A percentile compares a stretch with the other conserved stretches of the same genome.
Conservation (phyloP, 2,888 invertebrate genomes). For the Caenorhabditis sinica region DNA sequence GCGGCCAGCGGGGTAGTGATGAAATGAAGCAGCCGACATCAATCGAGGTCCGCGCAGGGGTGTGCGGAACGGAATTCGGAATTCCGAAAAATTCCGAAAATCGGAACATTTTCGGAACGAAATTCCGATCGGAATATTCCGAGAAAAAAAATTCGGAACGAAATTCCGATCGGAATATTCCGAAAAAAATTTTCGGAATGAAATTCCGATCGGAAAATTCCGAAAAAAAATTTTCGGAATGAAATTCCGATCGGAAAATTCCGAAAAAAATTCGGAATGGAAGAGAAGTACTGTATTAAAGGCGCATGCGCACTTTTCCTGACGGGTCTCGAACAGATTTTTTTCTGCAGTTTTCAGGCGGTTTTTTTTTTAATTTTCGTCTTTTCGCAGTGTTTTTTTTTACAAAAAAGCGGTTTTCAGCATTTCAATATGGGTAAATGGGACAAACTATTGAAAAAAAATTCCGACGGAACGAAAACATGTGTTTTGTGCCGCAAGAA, state of each 20-base stretch:
- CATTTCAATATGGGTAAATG: not conserved
- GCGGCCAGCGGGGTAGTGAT: too few species aligned
- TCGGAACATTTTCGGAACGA: not conserved
- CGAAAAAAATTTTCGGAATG: not conserved
- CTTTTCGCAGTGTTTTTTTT: too few species aligned
- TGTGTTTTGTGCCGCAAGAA: not conserved
- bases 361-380: too few species aligned
- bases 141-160: not conserved
- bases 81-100: not conserved
- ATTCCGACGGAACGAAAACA: not conserved
- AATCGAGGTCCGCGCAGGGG: too few species aligned
- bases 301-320: not conserved
- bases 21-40: too few species aligned
- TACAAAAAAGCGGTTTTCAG: too few species aligned
- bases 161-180: constrained; percentile 6
- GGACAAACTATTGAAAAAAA: not conserved
- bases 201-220: not conserved
- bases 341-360: too few species aligned
- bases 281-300: not conserved
- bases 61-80: too few species aligned
- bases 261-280: not conserved
- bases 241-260: not conserved
- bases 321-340: too few species aligned
- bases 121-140: not conserved
- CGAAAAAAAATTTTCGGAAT: not conserved